Evolutionary conservation across 2,888 invertebrate species (phyloP), one percentile per base, ranked within the genome.

Genomic region (Drosophila paracracens): DNA sequence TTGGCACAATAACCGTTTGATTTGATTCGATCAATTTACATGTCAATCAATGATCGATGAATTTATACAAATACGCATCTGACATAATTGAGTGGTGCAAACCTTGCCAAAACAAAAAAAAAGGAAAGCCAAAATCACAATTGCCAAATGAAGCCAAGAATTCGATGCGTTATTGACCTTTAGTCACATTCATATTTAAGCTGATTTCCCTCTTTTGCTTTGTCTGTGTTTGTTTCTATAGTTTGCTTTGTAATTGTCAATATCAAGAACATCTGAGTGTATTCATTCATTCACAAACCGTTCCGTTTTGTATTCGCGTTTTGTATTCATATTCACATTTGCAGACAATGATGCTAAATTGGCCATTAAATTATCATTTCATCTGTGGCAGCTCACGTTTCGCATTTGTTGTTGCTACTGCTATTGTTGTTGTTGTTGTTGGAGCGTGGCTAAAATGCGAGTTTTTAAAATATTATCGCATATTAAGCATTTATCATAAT

Each of bases 311-410:
- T 52, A 11, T 66, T 46, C 61, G 52, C 56, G 25, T 36, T 53
- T 69, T 50, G 31, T 63, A 72, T 83, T 67, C 77, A 67, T 61
- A 72, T 77, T 70, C 77, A 70, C 52, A 70, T 70, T 58, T 79
- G 70, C 72, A 68, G 66, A 81, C 82, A 82, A 90, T 82, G 88
- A 60, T 50, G 60, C 76, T 71, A 76, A 88, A 81, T 86, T 86
- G 81, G 75, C 80, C 61, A 84, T 90, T 90, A 84, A 89, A 87
- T 73, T 74, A 90, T 81, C 76, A 75, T 85, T 90, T 90, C 70
- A 75, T 65, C 65, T 71, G 67, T 74, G 67, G 65, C 70, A 60
- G 62, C 63, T 71, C 75, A 72, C 79, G 66, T 70, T 73, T 67
- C 48, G 38, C 31, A 7, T 54, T 36, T 57, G 18, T 56, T 53